Evolutionary conservation across 2,113 vertebrate species (phyloP), one percentile per base, ranked within the genome.

Genomic region (Gymnorhina tibicen): DNA sequence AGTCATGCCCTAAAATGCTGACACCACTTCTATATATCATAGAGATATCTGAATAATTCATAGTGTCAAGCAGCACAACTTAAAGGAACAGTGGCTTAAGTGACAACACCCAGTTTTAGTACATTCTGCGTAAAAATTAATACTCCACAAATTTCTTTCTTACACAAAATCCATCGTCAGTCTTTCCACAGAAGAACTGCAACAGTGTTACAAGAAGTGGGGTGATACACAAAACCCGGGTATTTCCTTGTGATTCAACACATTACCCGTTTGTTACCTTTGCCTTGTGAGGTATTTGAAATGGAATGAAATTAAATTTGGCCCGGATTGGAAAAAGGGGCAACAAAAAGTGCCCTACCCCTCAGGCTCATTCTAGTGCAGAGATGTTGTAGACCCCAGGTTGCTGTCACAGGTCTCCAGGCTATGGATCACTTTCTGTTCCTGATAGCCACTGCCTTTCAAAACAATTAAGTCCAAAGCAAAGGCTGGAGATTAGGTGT

Each of bases 11-110:
- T 96, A 91, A 97, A 96, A 94, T 86, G 93, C 94, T 96, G 95
- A 96, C 93, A 93, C 70, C 16, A 94, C 85, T 96, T 93, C 91
- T 66, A 78, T 95, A 83, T 94, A 96, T 96, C 85, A 94, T 85
- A 93, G 91, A 85, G 63, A 59, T 91, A 85, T n/a, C 94, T 93
- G 94, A 97, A 96, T 96, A 95, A 96, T 96, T 96, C 93, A 95
- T 95, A 67, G 47, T 96, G 87, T 96, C 96, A 95, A 91, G 91
- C 85, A 87, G 91, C 0, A 0, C 58, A 87, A 90, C 81, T 95
- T 96, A 97, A 96, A 96, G 95, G 82, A 95, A 84, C 85, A 91
- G 91, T 70, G 87, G 64, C 63, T 32, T 33, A 89, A 85, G 46
- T 75, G 74, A 62, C 74, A 93, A 68, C 64, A 91, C 53, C n/a